These are phyloP conservation scores for Drosophila subquinaria DNA, from an alignment of 2,888 invertebrate genomes.

Conservation along the genomic window DNA sequence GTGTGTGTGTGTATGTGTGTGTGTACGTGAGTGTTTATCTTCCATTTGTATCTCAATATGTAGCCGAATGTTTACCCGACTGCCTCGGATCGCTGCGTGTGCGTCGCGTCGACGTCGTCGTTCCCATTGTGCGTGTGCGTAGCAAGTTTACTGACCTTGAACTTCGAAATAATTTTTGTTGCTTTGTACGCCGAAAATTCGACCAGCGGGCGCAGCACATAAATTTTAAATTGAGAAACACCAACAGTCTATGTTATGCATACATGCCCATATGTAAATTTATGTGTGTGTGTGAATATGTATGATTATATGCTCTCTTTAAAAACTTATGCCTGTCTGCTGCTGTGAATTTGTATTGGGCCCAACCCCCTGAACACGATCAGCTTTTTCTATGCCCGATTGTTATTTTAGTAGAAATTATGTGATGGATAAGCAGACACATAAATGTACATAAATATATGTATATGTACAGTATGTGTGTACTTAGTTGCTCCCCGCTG, in stretches of 20 bases:
- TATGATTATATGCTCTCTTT: conserved; percentile 9
- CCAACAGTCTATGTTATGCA: conserved; percentile 18
- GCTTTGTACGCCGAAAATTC: conserved; percentile 53
- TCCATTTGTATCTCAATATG: conserved; percentile 39
- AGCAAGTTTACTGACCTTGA: conserved; percentile 85
- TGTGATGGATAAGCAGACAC: conserved; percentile 6
- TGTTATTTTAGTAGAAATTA: conserved; percentile 36
- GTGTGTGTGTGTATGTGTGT: conserved; percentile 1
- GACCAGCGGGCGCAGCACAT: conserved; percentile 45
- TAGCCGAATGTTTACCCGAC: conserved; percentile 30
- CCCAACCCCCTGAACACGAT: conserved; percentile 20
- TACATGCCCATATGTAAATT: conserved; percentile 10
- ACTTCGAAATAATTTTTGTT: conserved; percentile 81
- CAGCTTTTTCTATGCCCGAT: conserved; percentile 17
- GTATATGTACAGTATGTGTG: not conserved
- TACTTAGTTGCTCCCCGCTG: conserved; percentile 32
- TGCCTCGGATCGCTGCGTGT: conserved; percentile 52
- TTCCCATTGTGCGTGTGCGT: conserved; percentile 74
- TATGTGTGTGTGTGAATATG: conserved; percentile 5
- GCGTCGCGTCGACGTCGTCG: conserved; percentile 28
- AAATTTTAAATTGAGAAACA: conserved; percentile 61
- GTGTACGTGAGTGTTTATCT: conserved; percentile 38
- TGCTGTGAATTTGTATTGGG: conserved; percentile 12
- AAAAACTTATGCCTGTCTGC: not conserved
- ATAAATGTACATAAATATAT: not conserved